These are phyloP conservation scores for Varanus komodoensis DNA, from an alignment of 2,113 vertebrate genomes.

Conservation along the genomic window DNA sequence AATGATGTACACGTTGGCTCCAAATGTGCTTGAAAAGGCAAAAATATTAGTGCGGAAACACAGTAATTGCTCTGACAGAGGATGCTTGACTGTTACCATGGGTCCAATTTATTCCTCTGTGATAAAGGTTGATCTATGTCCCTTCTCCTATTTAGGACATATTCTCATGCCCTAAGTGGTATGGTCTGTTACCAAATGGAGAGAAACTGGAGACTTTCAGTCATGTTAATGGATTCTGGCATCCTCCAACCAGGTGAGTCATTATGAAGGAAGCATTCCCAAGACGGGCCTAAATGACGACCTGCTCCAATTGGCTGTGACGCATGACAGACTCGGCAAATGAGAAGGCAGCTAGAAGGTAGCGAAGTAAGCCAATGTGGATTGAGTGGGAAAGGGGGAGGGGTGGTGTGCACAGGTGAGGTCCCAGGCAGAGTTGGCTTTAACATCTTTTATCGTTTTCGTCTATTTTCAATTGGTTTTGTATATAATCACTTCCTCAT, in stretches of 20 bases:
- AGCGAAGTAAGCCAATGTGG: background rate
- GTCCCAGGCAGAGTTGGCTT: background rate
- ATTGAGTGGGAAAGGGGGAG: background rate
- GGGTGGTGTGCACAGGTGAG: background rate
- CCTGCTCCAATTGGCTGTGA: background rate
- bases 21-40: background rate
- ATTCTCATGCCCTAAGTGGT: background rate
- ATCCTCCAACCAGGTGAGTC: background rate
- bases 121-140: background rate
- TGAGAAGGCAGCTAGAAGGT: background rate
- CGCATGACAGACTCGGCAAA: background rate
- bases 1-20: background rate
- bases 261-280: background rate
- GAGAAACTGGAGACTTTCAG: background rate
- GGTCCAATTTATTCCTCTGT: background rate
- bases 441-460: background rate
- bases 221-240: background rate
- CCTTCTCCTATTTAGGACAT: background rate
- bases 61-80: background rate
- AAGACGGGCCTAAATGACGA: background rate
- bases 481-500: no score
- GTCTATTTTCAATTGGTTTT: no score
- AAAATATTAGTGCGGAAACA: background rate
- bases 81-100: background rate
- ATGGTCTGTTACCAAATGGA: background rate